These are phyloP conservation scores for Drosophila kikkawai DNA, from an alignment of 1,140 invertebrate genomes.

Conservation along the genomic window DNA sequence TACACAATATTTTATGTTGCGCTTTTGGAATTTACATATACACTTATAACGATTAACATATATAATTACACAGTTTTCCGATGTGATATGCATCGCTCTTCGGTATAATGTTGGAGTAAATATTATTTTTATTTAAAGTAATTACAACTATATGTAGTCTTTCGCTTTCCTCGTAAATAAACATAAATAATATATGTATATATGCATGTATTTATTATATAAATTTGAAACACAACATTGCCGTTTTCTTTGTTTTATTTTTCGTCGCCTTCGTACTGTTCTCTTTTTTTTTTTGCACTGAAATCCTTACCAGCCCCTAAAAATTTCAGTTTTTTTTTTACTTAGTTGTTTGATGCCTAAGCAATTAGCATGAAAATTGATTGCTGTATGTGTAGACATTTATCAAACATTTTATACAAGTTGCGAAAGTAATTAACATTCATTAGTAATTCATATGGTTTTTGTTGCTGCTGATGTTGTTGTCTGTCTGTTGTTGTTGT, in stretches of 20 bases:
- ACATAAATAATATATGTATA: slow-evolving; percentile 40
- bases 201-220: slow-evolving; percentile 13
- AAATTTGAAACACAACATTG: slow-evolving; percentile 57
- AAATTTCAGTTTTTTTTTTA: slow-evolving; percentile 73
- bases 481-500: slow-evolving; percentile 37
- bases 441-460: slow-evolving; percentile 54
- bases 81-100: slow-evolving; percentile 6
- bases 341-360: slow-evolving; percentile 22
- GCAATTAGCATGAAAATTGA: slow-evolving; percentile 46
- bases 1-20: slow-evolving; percentile 40
- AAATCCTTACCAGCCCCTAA: slow-evolving; percentile 83
- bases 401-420: slow-evolving; percentile 70
- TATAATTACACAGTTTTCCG: slow-evolving; percentile 28
- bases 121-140: slow-evolving; percentile 43
- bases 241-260: slow-evolving; percentile 58
- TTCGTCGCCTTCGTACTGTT: slow-evolving; percentile 12
- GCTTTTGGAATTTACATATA: slow-evolving; percentile 30
- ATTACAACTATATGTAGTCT: slow-evolving; percentile 70
- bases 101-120: slow-evolving; percentile 18
- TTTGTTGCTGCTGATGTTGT: slow-evolving; percentile 18
- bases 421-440: slow-evolving; percentile 58
- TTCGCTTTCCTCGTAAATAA: slow-evolving; percentile 57
- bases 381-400: slow-evolving; percentile 61
- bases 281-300: slow-evolving; percentile 61
- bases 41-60: slow-evolving; percentile 46